These are phyloP conservation scores for Petaurus breviceps DNA, from an alignment of 2,113 vertebrate species.

Conservation along the genomic window DNA sequence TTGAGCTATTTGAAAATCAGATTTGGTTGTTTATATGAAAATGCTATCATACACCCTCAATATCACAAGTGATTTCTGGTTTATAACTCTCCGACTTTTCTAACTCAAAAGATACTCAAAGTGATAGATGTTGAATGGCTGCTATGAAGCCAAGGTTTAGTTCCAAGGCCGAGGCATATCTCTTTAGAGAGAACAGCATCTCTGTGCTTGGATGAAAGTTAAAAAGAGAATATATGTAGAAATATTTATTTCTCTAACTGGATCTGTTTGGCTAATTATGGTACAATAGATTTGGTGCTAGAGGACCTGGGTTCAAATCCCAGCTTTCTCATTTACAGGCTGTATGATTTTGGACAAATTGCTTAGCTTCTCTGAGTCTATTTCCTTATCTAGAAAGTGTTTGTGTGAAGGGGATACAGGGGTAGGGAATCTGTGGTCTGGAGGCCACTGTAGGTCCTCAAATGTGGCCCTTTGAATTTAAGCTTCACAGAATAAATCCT, in stretches of 20 bases:
- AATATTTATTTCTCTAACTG: background rate
- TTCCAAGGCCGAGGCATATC: background rate
- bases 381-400: background rate
- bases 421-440: no score
- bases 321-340: background rate
- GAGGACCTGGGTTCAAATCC: background rate
- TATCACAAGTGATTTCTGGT: no score
- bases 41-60: background rate
- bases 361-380: background rate
- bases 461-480: no score
- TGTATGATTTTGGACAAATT: background rate
- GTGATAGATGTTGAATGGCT: background rate
- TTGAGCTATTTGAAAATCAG: background rate
- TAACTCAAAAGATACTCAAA: background rate
- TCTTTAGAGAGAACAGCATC: background rate
- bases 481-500: no score
- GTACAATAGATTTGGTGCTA: background rate
- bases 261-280: background rate
- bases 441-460: no score
- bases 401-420: no score
- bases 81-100: background rate
- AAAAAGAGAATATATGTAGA: background rate
- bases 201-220: background rate
- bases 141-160: background rate
- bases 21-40: background rate